Percentiles rank a stretch among this genome's conserved stretches.
phyloP scores from a whole-genome alignment of 2,113 vertebrate species.

The Ptychochromis oligacanthus region DNA sequence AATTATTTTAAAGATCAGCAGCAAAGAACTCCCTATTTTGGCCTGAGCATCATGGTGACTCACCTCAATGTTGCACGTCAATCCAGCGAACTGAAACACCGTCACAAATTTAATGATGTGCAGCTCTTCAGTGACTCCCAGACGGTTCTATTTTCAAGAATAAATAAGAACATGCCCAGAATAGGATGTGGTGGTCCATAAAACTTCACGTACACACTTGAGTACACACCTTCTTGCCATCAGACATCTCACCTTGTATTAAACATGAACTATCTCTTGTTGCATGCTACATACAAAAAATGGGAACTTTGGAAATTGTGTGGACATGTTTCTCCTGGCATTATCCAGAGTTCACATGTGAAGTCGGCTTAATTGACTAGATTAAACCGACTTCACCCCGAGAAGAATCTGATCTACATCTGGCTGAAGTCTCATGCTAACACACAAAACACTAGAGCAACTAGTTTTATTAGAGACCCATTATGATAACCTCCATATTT shows the following conservation, averaged over 20 bases:
- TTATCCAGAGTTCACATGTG: too few species aligned
- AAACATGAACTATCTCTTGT: too few species aligned
- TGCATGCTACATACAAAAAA: too few species aligned
- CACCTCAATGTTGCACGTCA: constrained; percentile 87
- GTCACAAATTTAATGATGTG: constrained; percentile 92
- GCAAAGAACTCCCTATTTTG: background rate
- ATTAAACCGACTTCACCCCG: too few species aligned
- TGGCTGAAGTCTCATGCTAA: too few species aligned
- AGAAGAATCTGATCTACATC: too few species aligned
- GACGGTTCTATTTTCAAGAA: constrained; percentile 79
- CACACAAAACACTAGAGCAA: too few species aligned
- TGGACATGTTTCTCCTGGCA: too few species aligned
- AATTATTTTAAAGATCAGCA: background rate
- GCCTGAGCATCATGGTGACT: constrained; percentile 20
- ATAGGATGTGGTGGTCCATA: background rate
- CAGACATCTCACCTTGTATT: background rate
- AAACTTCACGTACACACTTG: background rate
- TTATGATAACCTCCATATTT: too few species aligned
- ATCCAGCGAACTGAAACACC: constrained; percentile 80
- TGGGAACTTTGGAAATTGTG: too few species aligned
- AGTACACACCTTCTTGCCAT: background rate
- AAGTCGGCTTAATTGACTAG: too few species aligned
- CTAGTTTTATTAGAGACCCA: too few species aligned
- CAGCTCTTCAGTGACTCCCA: constrained; percentile 92
- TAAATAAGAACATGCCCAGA: background rate